Conservation (phyloP, 2,888 invertebrate genomes). For the Cantharis flavilabris region DNA sequence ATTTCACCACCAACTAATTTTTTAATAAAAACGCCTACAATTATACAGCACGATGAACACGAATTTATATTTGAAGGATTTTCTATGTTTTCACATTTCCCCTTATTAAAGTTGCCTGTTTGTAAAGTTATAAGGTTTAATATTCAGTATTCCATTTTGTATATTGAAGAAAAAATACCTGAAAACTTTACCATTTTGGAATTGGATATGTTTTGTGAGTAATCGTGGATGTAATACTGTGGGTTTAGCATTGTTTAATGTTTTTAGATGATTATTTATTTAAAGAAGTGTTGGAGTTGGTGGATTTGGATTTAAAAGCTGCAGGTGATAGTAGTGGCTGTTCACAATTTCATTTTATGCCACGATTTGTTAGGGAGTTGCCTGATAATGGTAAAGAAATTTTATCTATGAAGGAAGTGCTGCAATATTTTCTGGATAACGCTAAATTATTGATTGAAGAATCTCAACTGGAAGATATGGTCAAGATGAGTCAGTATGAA, state of each 20-base stretch:
- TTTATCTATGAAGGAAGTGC: conserved; percentile 90
- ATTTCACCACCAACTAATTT: conserved; percentile 89
- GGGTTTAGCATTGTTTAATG: not conserved
- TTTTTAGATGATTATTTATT: conserved; percentile 82
- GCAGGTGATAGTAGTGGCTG: conserved; percentile 73
- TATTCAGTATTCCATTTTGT: conserved; percentile 91
- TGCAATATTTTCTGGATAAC: conserved; percentile 82
- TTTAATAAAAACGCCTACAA: conserved; percentile 89
- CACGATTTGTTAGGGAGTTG: conserved; percentile 88
- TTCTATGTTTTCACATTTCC: conserved; percentile 92
- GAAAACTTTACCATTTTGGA: conserved; percentile 91
- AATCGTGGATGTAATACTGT: not conserved
- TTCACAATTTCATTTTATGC: conserved; percentile 94
- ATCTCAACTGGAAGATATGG: conserved; percentile 66
- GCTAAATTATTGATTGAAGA: conserved; percentile 77
- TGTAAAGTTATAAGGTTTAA: conserved; percentile 94
- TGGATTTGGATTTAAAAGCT: conserved; percentile 84
- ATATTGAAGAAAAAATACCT: conserved; percentile 89
- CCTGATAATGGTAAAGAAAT: conserved; percentile 88
- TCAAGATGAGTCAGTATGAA: conserved; percentile 77
- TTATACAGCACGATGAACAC: conserved; percentile 91
- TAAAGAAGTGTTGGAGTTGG: conserved; percentile 85
- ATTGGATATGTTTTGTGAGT: conserved; percentile 84
- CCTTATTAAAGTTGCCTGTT: conserved; percentile 82
- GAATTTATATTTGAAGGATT: conserved; percentile 98